Evolutionary conservation across 2,797 vertebrate genomes (phyloP).

Genomic region (Cephalopachus bancanus): DNA sequence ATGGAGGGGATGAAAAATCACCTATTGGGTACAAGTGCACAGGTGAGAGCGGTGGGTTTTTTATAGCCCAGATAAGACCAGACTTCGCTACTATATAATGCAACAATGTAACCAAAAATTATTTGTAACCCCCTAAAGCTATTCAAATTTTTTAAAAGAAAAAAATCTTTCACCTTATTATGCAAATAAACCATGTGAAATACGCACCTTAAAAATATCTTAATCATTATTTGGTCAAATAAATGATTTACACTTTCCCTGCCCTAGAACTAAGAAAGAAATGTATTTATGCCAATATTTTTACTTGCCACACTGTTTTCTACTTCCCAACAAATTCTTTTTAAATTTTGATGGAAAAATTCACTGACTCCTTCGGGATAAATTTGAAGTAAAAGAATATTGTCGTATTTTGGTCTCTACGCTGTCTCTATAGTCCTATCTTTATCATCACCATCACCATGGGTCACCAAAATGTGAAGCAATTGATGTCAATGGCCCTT

Average conservation of each 20-base stretch:
- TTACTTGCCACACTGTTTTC: neutral
- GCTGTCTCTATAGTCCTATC: neutral
- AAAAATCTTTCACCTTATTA: too few relatives aligned
- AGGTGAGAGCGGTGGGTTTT: too few relatives aligned
- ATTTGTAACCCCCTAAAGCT: too few relatives aligned
- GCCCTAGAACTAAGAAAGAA: conserved; percentile 4
- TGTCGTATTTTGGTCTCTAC: neutral
- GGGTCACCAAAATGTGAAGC: neutral
- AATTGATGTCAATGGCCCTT: neutral
- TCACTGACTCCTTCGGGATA: neutral
- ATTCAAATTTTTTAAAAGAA: too few relatives aligned
- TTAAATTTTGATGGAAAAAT: neutral
- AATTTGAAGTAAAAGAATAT: conserved; percentile 27
- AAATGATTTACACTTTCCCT: conserved; percentile 23
- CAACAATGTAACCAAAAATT: too few relatives aligned
- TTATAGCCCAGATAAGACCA: too few relatives aligned
- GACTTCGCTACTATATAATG: too few relatives aligned
- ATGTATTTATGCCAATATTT: neutral
- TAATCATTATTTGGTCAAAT: conserved; percentile 16
- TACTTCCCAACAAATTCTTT: conserved; percentile 11
- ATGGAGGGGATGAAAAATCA: too few relatives aligned
- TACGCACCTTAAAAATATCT: neutral
- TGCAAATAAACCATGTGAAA: too few relatives aligned
- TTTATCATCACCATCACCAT: neutral
- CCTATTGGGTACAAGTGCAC: too few relatives aligned